Percentiles rank a stretch among this genome's conserved stretches.
Conservation (phyloP, 2,797 vertebrate genomes). For the Dendrocincla fuliginosa region DNA sequence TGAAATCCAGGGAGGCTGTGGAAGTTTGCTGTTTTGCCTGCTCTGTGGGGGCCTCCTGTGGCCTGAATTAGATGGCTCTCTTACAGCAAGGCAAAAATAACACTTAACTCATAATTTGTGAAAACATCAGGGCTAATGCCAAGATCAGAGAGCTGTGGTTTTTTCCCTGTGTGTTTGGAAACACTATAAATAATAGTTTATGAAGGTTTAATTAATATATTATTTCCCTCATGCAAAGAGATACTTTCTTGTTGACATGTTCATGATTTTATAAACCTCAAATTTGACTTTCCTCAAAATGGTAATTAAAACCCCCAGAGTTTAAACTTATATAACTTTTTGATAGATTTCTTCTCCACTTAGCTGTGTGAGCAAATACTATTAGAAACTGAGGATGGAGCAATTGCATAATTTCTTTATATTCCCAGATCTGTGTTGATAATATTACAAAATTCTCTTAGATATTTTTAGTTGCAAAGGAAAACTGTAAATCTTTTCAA, state of each 20-base stretch:
- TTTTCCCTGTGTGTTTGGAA: neutral
- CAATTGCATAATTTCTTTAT: neutral
- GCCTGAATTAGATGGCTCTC: slow-evolving; percentile 62
- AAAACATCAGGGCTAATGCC: neutral
- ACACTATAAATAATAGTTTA: neutral
- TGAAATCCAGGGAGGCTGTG: slow-evolving; percentile 18
- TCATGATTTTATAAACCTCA: neutral
- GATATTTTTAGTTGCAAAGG: neutral
- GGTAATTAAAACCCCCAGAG: accelerated
- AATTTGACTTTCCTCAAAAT: neutral
- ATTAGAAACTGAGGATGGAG: neutral
- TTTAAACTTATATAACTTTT: neutral
- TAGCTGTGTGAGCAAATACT: neutral
- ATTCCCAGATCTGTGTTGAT: neutral
- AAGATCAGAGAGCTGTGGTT: neutral
- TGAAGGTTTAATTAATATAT: neutral
- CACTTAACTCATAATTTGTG: neutral
- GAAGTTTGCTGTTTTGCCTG: slow-evolving; percentile 55
- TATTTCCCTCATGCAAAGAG: neutral
- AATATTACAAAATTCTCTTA: neutral
- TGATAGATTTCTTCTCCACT: neutral
- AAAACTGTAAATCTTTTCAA: neutral
- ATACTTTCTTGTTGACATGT: neutral
- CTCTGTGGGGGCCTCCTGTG: slow-evolving; percentile 75
- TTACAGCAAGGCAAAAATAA: neutral